Base-by-base conservation (phyloP, 2,888 invertebrate species). In the Eudemis profundana region DNA sequence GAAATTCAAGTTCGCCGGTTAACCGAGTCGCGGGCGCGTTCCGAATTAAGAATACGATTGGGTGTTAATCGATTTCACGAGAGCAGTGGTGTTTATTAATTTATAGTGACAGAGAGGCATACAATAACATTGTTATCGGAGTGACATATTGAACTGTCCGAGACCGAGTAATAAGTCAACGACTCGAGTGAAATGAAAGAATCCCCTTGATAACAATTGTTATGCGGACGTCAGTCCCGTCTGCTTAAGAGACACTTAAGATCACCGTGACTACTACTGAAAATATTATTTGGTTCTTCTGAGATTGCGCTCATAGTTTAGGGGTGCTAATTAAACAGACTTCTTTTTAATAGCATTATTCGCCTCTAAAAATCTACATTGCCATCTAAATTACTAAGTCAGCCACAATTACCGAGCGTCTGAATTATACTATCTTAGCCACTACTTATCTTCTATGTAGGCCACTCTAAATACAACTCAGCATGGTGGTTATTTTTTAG, bases 121-220 rank as follows among this genome's bases (percentile, higher is more conserved):
- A 82, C 81, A 84, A 83, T 82, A 83, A 87, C 82, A 85, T 84
- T 85, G 84, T 86, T 87, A 88, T 87, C 85, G 23, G 68, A 66
- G 69, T 77, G 80, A 81, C 82, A 74, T 79, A 79, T 79, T 83
- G 86, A 84, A 84, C 84, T 78, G 79, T 78, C 78, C 74, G 79
- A 75, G 80, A 78, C 59, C 51, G 79, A 79, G 79, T 79, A 84
- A 85, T 85, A 87, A 86, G 86, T 86, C 86, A 87, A 84, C 84
- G 87, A 85, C 86, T 84, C 75, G 67, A 72, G 72, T 69, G 66
- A 76, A 81, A 83, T 83, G 82, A 85, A 87, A 84, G 82, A 83
- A 83, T 77, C 75, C 71, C 77, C 78, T 77, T 77, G 68, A 75
- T 74, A 74, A 75, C 74, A 76, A 62, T 70, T 79, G 78, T 76